Evolutionary conservation across 2,113 vertebrate genomes (phyloP).

Genomic region (Podarcis cretensis): DNA sequence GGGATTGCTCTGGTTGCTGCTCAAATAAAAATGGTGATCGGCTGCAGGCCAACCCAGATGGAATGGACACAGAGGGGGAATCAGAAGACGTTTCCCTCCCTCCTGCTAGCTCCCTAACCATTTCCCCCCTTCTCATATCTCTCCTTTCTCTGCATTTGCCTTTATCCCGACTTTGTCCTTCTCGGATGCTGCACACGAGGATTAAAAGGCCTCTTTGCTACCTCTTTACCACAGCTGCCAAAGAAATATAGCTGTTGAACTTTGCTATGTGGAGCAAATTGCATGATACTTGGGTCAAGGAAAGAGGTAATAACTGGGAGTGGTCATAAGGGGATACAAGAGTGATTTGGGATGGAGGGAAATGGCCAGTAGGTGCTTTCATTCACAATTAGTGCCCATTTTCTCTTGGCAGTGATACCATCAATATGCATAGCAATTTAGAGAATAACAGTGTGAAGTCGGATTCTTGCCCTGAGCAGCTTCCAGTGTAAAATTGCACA

Average conservation of each 20-base stretch:
- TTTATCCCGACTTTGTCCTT: not conserved
- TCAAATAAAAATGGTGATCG: not conserved
- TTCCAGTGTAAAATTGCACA: not conserved
- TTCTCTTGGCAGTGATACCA: not conserved
- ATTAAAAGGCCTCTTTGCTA: not conserved
- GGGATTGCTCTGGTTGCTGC: not conserved
- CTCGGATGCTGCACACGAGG: no score
- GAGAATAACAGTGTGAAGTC: not conserved
- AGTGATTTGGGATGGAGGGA: not conserved
- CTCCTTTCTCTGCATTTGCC: not conserved
- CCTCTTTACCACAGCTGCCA: not conserved
- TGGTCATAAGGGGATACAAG: not conserved
- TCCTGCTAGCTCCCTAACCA: not conserved
- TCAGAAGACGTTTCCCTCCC: not conserved
- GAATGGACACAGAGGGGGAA: not conserved
- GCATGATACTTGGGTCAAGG: not conserved
- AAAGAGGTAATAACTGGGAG: not conserved
- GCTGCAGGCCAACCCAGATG: no score
- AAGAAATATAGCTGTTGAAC: not conserved
- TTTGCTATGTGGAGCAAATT: not conserved
- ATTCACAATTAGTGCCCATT: not conserved
- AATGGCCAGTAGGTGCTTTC: not conserved
- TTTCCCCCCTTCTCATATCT: not conserved
- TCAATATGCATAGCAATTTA: not conserved
- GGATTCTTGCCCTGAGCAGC: not conserved